These are phyloP conservation scores for Steinernema feltiae DNA, from an alignment of 1,140 invertebrate genomes.

Conservation along the genomic window DNA sequence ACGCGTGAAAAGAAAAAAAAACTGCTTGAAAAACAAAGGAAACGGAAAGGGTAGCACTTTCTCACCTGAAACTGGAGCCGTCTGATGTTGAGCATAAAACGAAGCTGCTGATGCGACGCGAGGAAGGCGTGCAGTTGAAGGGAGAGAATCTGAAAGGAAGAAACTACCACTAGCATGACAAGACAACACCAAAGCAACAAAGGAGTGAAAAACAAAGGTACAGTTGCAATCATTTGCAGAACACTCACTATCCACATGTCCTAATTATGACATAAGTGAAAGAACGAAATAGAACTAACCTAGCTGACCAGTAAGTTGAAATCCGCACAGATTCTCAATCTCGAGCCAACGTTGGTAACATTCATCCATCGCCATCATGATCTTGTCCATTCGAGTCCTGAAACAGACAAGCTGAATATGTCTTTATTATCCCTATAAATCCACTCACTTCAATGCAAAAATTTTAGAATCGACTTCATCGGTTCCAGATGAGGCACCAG, in stretches of 20 bases:
- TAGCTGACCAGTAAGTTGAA: slow-evolving; percentile 45
- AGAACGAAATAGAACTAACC: slow-evolving; percentile 33
- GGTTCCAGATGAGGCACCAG: slow-evolving; percentile 50
- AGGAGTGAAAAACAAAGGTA: not conserved
- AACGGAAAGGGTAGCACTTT: not conserved
- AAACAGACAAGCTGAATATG: slow-evolving; percentile 16
- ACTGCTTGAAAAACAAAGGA: not conserved
- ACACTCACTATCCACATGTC: too few relatives aligned
- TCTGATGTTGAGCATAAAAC: not conserved
- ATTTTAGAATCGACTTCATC: slow-evolving; percentile 53
- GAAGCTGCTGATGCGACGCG: not conserved
- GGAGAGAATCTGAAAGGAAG: slow-evolving; percentile 11
- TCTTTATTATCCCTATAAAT: too few relatives aligned
- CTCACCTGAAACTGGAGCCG: not conserved
- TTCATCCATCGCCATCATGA: slow-evolving; percentile 47
- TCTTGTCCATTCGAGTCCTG: slow-evolving; percentile 55
- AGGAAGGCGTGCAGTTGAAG: not conserved
- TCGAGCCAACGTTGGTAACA: slow-evolving; percentile 49
- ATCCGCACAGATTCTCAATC: slow-evolving; percentile 53
- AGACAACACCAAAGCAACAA: not conserved
- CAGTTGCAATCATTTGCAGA: not conserved
- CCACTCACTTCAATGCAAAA: slow-evolving; percentile 50
- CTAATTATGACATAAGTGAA: slow-evolving; percentile 18
- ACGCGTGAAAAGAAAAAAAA: not conserved
- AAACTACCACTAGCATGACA: not conserved